Base-by-base conservation (phyloP, 2,113 vertebrate species). In the Centropristis striata region DNA sequence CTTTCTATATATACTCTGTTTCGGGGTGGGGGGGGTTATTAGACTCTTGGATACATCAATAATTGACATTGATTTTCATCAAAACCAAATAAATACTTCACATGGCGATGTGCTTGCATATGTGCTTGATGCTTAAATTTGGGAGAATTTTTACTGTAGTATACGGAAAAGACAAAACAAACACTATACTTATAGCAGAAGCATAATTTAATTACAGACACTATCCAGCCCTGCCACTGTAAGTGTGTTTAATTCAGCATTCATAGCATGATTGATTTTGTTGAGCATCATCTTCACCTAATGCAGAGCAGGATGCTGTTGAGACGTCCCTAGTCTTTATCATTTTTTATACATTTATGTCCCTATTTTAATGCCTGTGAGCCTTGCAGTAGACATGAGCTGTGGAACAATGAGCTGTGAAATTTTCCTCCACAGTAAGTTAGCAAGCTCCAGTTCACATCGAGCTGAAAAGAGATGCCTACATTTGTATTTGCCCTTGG, bases 391-490 rank as follows among this genome's bases (percentile, higher is more conserved):
- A 27, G 60, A 53, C 58, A 27, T 16, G n/a, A 28, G 55, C 41
- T 49, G 47, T 16, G 55, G 8, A 59, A 44, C 61, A 39, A 64
- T 15, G 2, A 2, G 36, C 55, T 12, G 28, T 74, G 20, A 78
- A 54, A 71, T 41, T 51, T 57, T 23, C 37, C 67, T 59, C 61
- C 61, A 21, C 27, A 15, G 14, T 42, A 15, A 32, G 18, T 59
- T 75, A 39, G 39, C 21, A 41, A 69, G 67, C 49, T 75, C 78
- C 63, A 55, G 0, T 81, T 84, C 68, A 49, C 71, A 65, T 20
- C 8, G 8, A 65, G 64, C 64, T 66, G 61, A 74, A 15, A 88
- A 58, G 58, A 77, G 59, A 75, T 39, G 78, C 39, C 67, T 71
- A 28, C 46, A 68, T 81, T 70, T 64, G 36, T 51, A 23, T 67